Base-by-base conservation (phyloP, 2,113 vertebrate genomes). In the Dendropsophus ebraccatus region DNA sequence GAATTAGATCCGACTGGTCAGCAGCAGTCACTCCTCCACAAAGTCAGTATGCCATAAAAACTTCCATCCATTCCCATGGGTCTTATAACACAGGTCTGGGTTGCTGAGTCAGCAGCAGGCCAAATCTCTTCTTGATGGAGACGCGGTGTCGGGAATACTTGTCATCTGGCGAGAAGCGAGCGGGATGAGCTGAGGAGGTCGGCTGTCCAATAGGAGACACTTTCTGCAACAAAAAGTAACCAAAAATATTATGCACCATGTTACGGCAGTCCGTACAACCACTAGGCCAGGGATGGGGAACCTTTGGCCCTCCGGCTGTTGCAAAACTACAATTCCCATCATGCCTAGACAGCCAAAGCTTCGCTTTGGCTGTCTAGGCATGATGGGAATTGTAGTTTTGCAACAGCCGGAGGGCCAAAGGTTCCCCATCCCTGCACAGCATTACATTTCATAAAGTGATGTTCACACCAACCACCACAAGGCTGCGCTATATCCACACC, bases 101-200 rank as follows among this genome's bases (percentile, higher is more conserved):
- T 52, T 96, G 94, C 89, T 98, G 97, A 69, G 96, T 98, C 83
- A 97, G 91, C 79, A 98, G 93, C 8, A 97, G 90, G 35, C 94
- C 93, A 52, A 97, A 98, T 70, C 96, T 94, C 88, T 95, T 97
- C 94, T 98, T 98, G 88, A 98, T 37, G 2, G 92, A 94, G 87
- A 97, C 94, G 10, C 96, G 90, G 89, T 97, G 95, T 47, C 96
- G 86, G 32, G 97, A 98, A 90, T 96, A 97, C 87, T 97, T 97
- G 91, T 97, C 97, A 25, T 97, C 97, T 0, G 96, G 97, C 9
- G 96, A 97, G 90, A 97, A 98, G 2, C 96, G 95, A 19, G 96
- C 96, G 4, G 97, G 97, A 67, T 98, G 97, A 2, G 97, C 97
- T 0, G 96, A 97, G 77, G 93, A 93, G 62, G 96, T 98, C 83